A percentile compares a stretch with the other conserved stretches of the same genome.
Evolutionary conservation across 2,888 invertebrate genomes (phyloP).

Genomic region (Acleris sparsana): DNA sequence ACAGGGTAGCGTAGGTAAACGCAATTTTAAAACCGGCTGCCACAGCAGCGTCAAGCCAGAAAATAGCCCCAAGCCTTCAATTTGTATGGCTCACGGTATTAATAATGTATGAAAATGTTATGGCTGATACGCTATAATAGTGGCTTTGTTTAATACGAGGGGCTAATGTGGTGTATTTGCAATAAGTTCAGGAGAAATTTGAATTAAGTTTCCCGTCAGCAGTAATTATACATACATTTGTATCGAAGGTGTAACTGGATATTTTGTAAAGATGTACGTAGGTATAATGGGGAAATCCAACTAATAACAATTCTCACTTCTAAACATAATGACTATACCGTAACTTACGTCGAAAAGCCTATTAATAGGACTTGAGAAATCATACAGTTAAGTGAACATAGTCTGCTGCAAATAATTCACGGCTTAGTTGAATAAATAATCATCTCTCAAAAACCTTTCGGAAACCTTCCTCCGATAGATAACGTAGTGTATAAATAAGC

Average conservation of each 20-base stretch:
- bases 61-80: constrained; percentile 66
- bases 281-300: too few relatives aligned
- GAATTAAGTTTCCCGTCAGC: constrained; percentile 11
- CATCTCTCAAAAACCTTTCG: constrained; percentile 24
- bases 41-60: constrained; percentile 55
- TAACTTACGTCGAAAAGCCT: too few relatives aligned
- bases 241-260: neutral
- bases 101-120: constrained; percentile 56
- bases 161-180: constrained; percentile 29
- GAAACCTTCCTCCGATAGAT: constrained; percentile 21
- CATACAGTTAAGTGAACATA: neutral
- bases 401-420: neutral
- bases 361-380: too few relatives aligned
- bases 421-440: constrained; percentile 3
- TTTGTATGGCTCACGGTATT: constrained; percentile 58
- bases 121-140: constrained; percentile 32
- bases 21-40: constrained; percentile 63
- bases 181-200: constrained; percentile 10
- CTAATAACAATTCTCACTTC: too few relatives aligned
- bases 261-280: too few relatives aligned
- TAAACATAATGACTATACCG: too few relatives aligned
- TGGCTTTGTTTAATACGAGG: constrained; percentile 19
- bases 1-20: constrained; percentile 67
- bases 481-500: constrained; percentile 20
- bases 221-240: neutral